A percentile compares a stretch with the other conserved stretches of the same genome.
These are phyloP conservation scores for Dallia pectoralis DNA, from an alignment of 2,797 vertebrate genomes.

Conservation along the genomic window DNA sequence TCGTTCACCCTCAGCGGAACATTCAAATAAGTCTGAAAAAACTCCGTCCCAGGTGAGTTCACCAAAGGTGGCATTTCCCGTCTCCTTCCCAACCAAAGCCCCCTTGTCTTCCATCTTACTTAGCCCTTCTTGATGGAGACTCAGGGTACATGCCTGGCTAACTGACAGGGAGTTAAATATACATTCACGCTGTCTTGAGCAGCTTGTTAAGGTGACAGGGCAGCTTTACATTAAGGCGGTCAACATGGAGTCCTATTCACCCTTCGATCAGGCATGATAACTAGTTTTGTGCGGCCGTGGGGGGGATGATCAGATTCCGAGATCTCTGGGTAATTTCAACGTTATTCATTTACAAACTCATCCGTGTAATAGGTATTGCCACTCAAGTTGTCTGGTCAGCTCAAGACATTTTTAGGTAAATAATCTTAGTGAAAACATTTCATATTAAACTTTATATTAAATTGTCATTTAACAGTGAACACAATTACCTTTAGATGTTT, in stretches of 20 bases:
- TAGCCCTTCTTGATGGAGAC: slow-evolving; percentile 75
- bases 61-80: slow-evolving; percentile 75
- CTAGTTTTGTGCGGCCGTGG: slow-evolving; percentile 29
- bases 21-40: slow-evolving; percentile 70
- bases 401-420: not conserved
- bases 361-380: not conserved
- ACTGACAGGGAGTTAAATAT: slow-evolving; percentile 82
- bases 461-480: not conserved
- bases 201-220: slow-evolving; percentile 76
- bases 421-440: not conserved
- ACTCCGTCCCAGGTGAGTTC: slow-evolving; percentile 67
- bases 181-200: slow-evolving; percentile 73
- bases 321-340: slow-evolving; percentile 46
- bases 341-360: slow-evolving; percentile 29
- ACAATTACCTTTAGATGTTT: not conserved
- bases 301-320: slow-evolving; percentile 44
- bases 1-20: slow-evolving; percentile 64
- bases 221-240: slow-evolving; percentile 63
- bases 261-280: slow-evolving; percentile 70
- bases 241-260: slow-evolving; percentile 67
- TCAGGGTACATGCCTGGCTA: slow-evolving; percentile 73
- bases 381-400: not conserved
- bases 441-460: not conserved
- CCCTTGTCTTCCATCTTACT: slow-evolving; percentile 78
- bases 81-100: slow-evolving; percentile 66